A percentile compares a stretch with the other conserved stretches of the same genome.
Evolutionary conservation across 2,113 vertebrate genomes (phyloP).

Genomic region (Origma solitaria): DNA sequence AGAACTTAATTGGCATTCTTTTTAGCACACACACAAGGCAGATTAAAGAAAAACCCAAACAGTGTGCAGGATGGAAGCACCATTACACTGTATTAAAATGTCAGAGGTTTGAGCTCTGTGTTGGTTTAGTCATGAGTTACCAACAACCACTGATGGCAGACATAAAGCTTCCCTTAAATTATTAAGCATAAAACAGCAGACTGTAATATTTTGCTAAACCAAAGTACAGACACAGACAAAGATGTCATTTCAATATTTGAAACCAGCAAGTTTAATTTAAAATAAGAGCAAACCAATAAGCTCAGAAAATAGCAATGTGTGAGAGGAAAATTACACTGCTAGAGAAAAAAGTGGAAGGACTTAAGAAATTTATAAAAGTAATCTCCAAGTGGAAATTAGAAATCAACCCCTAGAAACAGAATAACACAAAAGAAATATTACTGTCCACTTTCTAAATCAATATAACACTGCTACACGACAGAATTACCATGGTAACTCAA

Average conservation of each 20-base stretch:
- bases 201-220: constrained; percentile 91
- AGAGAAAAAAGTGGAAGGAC: constrained; percentile 88
- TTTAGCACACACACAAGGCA: background rate
- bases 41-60: constrained; percentile 36
- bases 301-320: constrained; percentile 90
- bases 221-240: constrained; percentile 87
- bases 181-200: constrained; percentile 86
- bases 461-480: constrained; percentile 95
- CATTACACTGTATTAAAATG: constrained; percentile 72
- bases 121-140: constrained; percentile 79
- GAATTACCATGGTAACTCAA: constrained; percentile 99
- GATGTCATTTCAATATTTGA: constrained; percentile 98
- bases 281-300: constrained; percentile 97
- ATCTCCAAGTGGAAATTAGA: constrained; percentile 99
- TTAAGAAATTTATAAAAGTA: constrained; percentile 99
- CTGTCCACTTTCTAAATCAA: constrained; percentile 99
- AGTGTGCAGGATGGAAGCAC: constrained; percentile 8
- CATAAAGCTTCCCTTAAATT: constrained; percentile 82
- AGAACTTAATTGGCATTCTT: constrained; percentile 60
- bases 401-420: constrained; percentile 97
- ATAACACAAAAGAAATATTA: constrained; percentile 99
- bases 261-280: constrained; percentile 98
- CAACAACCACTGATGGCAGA: constrained; percentile 75
- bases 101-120: constrained; percentile 72
- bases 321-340: constrained; percentile 94